These are phyloP conservation scores for Solea solea DNA, from an alignment of 2,113 vertebrate genomes.

Conservation along the genomic window DNA sequence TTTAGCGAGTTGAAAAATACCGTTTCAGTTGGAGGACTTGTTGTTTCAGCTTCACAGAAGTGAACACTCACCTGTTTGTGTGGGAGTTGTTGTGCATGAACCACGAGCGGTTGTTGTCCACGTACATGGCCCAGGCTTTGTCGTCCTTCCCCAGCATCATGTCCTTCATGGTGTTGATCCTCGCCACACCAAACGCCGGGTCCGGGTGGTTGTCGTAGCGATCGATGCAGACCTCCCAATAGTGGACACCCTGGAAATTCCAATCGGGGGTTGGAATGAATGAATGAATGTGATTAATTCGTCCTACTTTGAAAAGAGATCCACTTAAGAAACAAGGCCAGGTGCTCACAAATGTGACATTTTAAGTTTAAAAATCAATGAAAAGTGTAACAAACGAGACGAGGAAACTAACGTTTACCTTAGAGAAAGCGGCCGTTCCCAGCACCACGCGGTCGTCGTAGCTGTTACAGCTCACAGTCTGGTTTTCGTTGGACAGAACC, in stretches of 20 bases:
- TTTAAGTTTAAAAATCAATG: not conserved
- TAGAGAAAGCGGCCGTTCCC: constrained; percentile 95
- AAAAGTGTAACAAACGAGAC: not conserved
- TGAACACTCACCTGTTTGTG: constrained; percentile 88
- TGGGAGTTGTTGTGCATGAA: constrained; percentile 99
- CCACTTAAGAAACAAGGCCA: no score
- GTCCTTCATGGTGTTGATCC: constrained; percentile 93
- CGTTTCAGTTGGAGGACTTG: no score
- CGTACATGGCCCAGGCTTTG: constrained; percentile 99
- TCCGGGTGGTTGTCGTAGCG: constrained; percentile 98
- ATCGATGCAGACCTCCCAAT: constrained; percentile 95
- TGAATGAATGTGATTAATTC: not conserved
- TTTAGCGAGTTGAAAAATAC: no score
- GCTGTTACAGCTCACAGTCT: constrained; percentile 94
- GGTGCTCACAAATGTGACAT: no score
- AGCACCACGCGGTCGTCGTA: constrained; percentile 97
- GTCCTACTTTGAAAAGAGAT: no score
- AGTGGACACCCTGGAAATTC: constrained; percentile 84
- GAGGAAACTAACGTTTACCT: constrained; percentile 52
- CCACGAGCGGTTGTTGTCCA: constrained; percentile 99
- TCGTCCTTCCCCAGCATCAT: constrained; percentile 98
- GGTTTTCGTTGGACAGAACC: constrained; percentile 93
- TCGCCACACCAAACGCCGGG: constrained; percentile 94
- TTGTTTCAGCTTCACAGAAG: no score
- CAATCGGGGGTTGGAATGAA: not conserved